Conservation (phyloP, 2,888 invertebrate genomes). For the Andrena praecox region DNA sequence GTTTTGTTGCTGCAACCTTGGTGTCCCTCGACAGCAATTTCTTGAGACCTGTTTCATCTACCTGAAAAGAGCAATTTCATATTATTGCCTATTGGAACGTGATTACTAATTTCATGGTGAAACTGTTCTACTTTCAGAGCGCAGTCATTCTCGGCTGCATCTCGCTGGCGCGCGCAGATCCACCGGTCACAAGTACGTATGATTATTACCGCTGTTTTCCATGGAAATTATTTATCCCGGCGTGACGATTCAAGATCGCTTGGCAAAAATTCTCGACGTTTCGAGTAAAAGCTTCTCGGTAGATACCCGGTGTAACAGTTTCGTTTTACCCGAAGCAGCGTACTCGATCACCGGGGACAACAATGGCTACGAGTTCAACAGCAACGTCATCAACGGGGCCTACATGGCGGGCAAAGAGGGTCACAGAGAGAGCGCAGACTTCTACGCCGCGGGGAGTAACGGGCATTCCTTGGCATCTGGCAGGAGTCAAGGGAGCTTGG, state of each 20-base stretch:
- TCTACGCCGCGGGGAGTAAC: constrained; percentile 38
- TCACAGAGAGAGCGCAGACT: constrained; percentile 53
- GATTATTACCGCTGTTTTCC: background rate
- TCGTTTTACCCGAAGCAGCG: constrained; percentile 36
- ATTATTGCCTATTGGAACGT: background rate
- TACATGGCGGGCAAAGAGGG: constrained; percentile 61
- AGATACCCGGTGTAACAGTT: background rate
- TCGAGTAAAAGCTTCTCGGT: background rate
- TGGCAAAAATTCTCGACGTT: background rate
- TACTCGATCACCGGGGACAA: constrained; percentile 53
- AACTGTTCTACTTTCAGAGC: constrained; percentile 65
- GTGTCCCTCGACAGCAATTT: too few relatives aligned
- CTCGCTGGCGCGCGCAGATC: constrained; percentile 68
- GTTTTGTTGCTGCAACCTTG: too few relatives aligned
- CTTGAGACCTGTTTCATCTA: too few relatives aligned
- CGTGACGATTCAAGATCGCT: background rate
- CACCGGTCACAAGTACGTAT: constrained; percentile 73
- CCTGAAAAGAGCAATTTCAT: background rate
- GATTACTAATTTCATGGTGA: constrained; percentile 26
- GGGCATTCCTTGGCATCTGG: constrained; percentile 42
- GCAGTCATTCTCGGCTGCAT: constrained; percentile 67
- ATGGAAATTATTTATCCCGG: too few relatives aligned
- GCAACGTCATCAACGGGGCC: constrained; percentile 38
- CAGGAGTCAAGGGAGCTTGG: constrained; percentile 54
- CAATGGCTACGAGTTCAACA: constrained; percentile 63